Evolutionary conservation across 2,888 invertebrate genomes (phyloP).

Genomic region (Aricia artaxerxes): DNA sequence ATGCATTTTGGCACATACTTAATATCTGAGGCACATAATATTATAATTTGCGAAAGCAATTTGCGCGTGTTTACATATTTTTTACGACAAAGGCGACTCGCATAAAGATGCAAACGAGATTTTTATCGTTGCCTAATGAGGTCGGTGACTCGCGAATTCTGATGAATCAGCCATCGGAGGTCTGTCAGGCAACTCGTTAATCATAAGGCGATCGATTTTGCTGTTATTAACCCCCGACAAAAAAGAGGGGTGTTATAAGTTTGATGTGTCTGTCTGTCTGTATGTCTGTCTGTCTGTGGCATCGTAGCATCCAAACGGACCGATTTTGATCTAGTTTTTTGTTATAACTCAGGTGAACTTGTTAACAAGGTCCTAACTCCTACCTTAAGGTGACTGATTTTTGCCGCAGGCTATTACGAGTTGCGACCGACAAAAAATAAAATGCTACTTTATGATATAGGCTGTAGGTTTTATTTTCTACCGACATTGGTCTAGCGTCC

Average conservation of each 20-base stretch:
- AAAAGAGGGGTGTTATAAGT: no score
- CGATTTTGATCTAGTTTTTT: no score
- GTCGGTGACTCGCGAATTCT: conserved; percentile 22
- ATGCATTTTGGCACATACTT: no score
- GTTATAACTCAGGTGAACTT: neutral
- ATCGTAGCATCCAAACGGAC: no score
- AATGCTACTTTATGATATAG: neutral
- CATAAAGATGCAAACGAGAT: conserved; percentile 25
- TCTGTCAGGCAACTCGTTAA: neutral
- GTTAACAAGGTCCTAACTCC: neutral
- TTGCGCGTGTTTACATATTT: neutral
- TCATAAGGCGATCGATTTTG: neutral
- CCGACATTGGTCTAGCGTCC: no score
- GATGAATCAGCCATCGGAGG: neutral
- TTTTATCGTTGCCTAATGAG: conserved; percentile 23
- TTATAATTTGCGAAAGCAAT: neutral
- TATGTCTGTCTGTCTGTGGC: no score
- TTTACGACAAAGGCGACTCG: neutral
- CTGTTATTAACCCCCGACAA: neutral
- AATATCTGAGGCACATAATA: neutral
- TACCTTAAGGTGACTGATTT: neutral
- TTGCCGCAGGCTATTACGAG: no score
- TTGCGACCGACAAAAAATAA: neutral
- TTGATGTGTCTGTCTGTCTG: no score
- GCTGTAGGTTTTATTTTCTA: no score